Conservation (phyloP, 2,797 vertebrate species). For the Lacerta agilis region DNA sequence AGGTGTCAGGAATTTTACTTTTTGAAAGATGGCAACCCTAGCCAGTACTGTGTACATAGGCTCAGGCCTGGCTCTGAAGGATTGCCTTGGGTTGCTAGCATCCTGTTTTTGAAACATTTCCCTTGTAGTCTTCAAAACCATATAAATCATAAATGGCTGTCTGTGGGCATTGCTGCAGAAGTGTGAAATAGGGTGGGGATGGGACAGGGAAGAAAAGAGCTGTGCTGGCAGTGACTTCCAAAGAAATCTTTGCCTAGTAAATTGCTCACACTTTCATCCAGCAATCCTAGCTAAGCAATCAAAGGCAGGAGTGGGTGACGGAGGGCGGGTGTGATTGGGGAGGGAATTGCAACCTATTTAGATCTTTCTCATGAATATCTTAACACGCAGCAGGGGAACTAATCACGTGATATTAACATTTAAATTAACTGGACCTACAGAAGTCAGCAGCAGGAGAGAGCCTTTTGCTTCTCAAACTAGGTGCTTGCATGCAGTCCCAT, state of each 20-base stretch:
- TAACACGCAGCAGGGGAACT: background rate
- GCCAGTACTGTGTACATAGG: too few relatives aligned
- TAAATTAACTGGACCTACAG: background rate
- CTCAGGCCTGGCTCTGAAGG: background rate
- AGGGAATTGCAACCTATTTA: background rate
- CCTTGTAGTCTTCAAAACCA: background rate
- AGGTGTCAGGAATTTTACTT: background rate
- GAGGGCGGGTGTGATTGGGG: background rate
- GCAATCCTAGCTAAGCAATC: background rate
- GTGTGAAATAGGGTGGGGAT: background rate
- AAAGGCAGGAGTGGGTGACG: background rate
- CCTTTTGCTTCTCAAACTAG: background rate
- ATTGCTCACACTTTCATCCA: background rate
- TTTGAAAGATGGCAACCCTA: too few relatives aligned
- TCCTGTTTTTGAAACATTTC: background rate
- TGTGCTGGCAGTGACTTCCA: background rate
- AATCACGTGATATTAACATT: constrained; percentile 6
- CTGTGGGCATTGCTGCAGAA: too few relatives aligned
- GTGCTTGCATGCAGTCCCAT: background rate
- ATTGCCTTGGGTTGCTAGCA: background rate
- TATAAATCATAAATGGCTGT: background rate
- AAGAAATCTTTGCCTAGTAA: background rate
- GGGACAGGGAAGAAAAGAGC: background rate
- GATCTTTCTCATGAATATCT: constrained; percentile 12
- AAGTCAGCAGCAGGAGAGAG: background rate